These are phyloP conservation scores for Camponotus floridanus DNA, from an alignment of 1,140 invertebrate genomes.

Conservation along the genomic window DNA sequence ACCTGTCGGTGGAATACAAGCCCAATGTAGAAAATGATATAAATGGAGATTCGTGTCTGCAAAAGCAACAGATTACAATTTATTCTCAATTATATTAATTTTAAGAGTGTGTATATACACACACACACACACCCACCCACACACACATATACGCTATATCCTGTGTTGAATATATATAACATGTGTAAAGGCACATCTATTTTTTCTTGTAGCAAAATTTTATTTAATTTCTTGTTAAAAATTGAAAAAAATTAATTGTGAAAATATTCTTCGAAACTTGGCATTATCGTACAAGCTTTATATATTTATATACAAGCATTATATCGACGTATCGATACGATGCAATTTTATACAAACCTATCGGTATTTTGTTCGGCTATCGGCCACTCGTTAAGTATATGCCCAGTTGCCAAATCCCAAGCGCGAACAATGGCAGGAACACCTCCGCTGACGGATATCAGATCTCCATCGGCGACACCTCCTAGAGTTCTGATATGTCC, in stretches of 20 bases:
- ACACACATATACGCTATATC: background rate
- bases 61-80: conserved; percentile 75
- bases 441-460: conserved; percentile 91
- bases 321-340: background rate
- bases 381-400: conserved; percentile 87
- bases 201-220: conserved; percentile 11
- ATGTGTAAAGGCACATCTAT: background rate
- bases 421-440: conserved; percentile 91
- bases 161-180: conserved; percentile 25
- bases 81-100: background rate
- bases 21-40: conserved; percentile 84
- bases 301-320: background rate
- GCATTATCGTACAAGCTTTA: conserved; percentile 19
- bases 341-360: conserved; percentile 75
- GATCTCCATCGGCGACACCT: conserved; percentile 88
- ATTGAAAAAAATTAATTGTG: background rate
- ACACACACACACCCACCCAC: too few relatives aligned
- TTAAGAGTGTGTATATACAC: too few relatives aligned
- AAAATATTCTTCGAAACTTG: background rate
- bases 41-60: conserved; percentile 84
- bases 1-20: conserved; percentile 83
- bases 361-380: conserved; percentile 84
- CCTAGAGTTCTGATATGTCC: conserved; percentile 85
- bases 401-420: conserved; percentile 91
- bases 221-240: conserved; percentile 10